Base-by-base conservation (phyloP, 1,140 invertebrate species). In the Bombus confusus region DNA sequence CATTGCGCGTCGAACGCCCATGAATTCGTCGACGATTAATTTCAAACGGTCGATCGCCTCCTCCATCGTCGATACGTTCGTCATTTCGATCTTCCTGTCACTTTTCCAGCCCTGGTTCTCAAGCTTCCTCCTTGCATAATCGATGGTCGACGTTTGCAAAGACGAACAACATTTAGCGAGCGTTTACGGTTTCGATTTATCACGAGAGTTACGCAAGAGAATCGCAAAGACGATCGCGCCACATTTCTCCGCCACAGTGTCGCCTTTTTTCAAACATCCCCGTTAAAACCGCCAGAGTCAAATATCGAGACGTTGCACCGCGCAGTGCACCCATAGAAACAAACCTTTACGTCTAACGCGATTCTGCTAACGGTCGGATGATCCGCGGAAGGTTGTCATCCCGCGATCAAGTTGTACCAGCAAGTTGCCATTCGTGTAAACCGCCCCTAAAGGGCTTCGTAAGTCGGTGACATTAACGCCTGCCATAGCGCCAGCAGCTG, bases 381-480 rank as follows among this genome's bases (percentile, higher is more conserved):
- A 81, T 85, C 71, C 71, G 72, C 22, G 52, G 66, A 31, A 66
- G 34, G 13, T 71, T 57, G 69, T 81, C 39, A 47, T 78, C 37
- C 69, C 57, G 57, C 43, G 79, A 85, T 80, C 59, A 80, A 75
- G 22, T 85, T 81, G 84, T 66, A 85, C 34, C 18, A 28, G 28
- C 83, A 43, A 74, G 18, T 34, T 52, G 69, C 0, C 72, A 62
- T n/a, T 81, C 43, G 59, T 85, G 71, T 85, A 85, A 81, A 85
- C 34, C 41, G 34, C 0, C 13, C n/a, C 12, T 12, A 18, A 2
- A 31, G 25, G 84, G 79, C 71, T 81, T 85, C 84, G 68, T 85
- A 85, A 85, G 68, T 64, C 68, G 52, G 12, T 52, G 25, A 79
- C 25, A 79, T 69, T 59, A 71, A 34, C 43, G 22, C 22, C 31